Conservation (phyloP, 2,113 vertebrate genomes). For the Anoura caudifer region DNA sequence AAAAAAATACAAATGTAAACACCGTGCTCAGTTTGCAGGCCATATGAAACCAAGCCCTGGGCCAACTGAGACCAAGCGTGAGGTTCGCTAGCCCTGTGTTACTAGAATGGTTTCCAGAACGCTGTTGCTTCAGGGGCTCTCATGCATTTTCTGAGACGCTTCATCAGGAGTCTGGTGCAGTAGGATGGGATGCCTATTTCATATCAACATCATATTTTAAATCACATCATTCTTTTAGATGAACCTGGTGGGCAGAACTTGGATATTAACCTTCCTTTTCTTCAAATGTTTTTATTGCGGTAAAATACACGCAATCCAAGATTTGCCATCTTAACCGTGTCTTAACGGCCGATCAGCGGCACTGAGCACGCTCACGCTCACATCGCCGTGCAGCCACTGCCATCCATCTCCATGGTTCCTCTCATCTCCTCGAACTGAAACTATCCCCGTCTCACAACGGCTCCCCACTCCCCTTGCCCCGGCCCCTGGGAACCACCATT, state of each 20-base stretch:
- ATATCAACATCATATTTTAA: not conserved
- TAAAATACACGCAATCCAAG: not conserved
- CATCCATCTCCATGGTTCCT: not conserved
- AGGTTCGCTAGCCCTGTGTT: rapidly evolving
- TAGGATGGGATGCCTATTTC: slow-evolving; percentile 46
- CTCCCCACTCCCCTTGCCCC: too few species aligned
- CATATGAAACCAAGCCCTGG: rapidly evolving
- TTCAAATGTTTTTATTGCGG: not conserved
- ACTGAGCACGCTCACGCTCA: too few species aligned
- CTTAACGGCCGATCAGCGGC: not conserved
- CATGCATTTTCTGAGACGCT: slow-evolving; percentile 18
- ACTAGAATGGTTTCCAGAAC: not conserved
- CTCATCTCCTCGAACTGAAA: not conserved
- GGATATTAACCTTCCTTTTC: not conserved
- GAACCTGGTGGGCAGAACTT: not conserved
- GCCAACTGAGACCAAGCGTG: rapidly evolving
- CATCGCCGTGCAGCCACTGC: rapidly evolving
- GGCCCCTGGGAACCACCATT: not conserved
- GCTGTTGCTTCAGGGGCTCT: not conserved
- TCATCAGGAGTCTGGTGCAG: not conserved
- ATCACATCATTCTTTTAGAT: not conserved
- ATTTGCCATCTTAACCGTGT: rapidly evolving
- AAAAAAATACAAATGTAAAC: not conserved
- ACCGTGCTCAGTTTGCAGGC: not conserved
- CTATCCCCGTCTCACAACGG: not conserved